phyloP scores from a whole-genome alignment of 2,797 vertebrate species.

The Triplophysa bombifrons region DNA sequence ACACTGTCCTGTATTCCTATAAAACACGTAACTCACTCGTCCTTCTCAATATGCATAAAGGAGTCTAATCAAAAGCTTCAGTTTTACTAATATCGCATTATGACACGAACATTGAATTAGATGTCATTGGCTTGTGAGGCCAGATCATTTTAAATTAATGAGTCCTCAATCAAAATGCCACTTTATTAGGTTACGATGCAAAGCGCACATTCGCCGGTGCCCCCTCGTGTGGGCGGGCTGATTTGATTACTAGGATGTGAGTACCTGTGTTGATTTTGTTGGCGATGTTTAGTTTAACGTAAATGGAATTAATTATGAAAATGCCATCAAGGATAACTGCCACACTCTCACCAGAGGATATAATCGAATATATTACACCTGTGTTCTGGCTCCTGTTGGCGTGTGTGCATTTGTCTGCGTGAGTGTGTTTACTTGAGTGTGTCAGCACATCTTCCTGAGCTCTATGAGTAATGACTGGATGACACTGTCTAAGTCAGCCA shows the following conservation, averaged over 20 bases:
- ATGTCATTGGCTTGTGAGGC: conserved; percentile 36
- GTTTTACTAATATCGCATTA: conserved; percentile 40
- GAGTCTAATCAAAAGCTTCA: conserved; percentile 18
- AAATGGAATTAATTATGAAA: conserved; percentile 57
- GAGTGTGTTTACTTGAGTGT: conserved; percentile 11
- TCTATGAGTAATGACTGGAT: conserved; percentile 51
- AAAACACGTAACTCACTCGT: neutral
- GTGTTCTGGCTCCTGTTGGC: conserved; percentile 19
- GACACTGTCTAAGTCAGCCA: conserved; percentile 48
- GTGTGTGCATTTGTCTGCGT: neutral
- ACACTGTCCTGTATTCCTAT: neutral
- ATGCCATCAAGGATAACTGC: conserved; percentile 51
- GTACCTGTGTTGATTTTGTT: conserved; percentile 55
- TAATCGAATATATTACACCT: conserved; percentile 52
- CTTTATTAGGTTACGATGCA: conserved; percentile 78
- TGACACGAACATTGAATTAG: conserved; percentile 50
- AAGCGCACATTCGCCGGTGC: conserved; percentile 61
- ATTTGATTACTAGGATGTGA: conserved; percentile 51
- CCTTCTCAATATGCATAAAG: conserved; percentile 51
- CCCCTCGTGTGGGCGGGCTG: conserved; percentile 8
- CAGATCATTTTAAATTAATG: conserved; percentile 58
- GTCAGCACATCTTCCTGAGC: conserved; percentile 36
- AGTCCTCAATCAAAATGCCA: conserved; percentile 55
- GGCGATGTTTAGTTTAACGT: conserved; percentile 54
- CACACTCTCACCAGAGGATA: conserved; percentile 44